A percentile compares a stretch with the other conserved stretches of the same genome.
Conservation (phyloP, 2,888 invertebrate species). For the Heliconius hortense region DNA sequence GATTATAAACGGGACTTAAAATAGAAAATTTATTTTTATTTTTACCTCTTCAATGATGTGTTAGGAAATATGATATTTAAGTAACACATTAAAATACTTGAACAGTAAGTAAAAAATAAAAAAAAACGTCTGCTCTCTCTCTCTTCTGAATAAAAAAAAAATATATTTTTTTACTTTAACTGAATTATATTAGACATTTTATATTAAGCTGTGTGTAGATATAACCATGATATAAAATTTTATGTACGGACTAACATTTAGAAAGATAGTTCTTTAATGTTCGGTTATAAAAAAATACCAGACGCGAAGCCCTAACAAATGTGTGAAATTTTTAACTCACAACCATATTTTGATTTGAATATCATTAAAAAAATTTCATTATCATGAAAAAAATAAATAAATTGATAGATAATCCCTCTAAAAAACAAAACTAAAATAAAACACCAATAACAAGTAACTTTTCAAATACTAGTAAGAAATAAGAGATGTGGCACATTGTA, state of each 20-base stretch:
- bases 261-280: too few species aligned
- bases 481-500: constrained; percentile 65
- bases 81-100: neutral
- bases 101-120: neutral
- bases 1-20: neutral
- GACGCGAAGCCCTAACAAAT: too few species aligned
- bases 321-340: neutral
- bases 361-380: neutral
- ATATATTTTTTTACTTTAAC: neutral
- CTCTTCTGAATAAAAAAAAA: neutral
- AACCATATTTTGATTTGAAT: neutral
- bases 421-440: neutral
- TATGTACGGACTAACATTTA: too few species aligned
- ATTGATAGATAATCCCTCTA: neutral
- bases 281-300: too few species aligned
- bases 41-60: neutral
- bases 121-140: neutral
- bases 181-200: neutral
- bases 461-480: constrained; percentile 23
- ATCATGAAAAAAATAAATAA: neutral
- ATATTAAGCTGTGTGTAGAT: neutral
- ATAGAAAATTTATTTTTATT: constrained; percentile 4
- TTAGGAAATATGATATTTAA: neutral
- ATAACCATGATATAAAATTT: neutral
- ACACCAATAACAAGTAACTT: neutral